Percentiles rank a stretch among this genome's conserved stretches.
These are phyloP conservation scores for Drosophila ogumai DNA, from an alignment of 1,140 invertebrate genomes.

Conservation along the genomic window DNA sequence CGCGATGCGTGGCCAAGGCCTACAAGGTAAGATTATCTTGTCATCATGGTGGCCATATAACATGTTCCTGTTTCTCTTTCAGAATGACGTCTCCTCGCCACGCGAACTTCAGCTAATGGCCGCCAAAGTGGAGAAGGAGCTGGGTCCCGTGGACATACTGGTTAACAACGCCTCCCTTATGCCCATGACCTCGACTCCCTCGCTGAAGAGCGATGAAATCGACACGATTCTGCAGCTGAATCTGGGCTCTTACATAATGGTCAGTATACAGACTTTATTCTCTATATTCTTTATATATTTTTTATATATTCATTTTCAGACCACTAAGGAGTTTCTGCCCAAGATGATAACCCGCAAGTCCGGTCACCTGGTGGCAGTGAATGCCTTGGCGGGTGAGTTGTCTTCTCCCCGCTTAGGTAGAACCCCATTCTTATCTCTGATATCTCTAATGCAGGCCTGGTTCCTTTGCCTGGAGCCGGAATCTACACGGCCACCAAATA, in stretches of 20 bases:
- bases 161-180: conserved; percentile 83
- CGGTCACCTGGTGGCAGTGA: conserved; percentile 78
- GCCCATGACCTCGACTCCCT: conserved; percentile 79
- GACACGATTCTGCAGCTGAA: conserved; percentile 80
- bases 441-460: conserved; percentile 39
- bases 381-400: conserved; percentile 71
- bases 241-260: conserved; percentile 81
- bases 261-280: conserved; percentile 20
- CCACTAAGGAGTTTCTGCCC: conserved; percentile 79
- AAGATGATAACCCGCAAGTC: conserved; percentile 80
- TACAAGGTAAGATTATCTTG: conserved; percentile 66
- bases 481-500: conserved; percentile 83
- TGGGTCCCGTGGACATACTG: conserved; percentile 81
- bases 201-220: conserved; percentile 75
- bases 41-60: not conserved
- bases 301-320: conserved; percentile 29
- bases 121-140: conserved; percentile 77
- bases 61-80: not conserved
- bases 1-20: conserved; percentile 69
- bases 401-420: too few species aligned
- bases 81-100: conserved; percentile 82
- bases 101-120: conserved; percentile 79
- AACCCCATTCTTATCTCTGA: too few species aligned
- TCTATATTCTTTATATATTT: not conserved
- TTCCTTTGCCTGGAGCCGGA: conserved; percentile 75